These are phyloP conservation scores for Psittacula cyanocephala DNA, from an alignment of 2,113 vertebrate genomes.

Conservation along the genomic window DNA sequence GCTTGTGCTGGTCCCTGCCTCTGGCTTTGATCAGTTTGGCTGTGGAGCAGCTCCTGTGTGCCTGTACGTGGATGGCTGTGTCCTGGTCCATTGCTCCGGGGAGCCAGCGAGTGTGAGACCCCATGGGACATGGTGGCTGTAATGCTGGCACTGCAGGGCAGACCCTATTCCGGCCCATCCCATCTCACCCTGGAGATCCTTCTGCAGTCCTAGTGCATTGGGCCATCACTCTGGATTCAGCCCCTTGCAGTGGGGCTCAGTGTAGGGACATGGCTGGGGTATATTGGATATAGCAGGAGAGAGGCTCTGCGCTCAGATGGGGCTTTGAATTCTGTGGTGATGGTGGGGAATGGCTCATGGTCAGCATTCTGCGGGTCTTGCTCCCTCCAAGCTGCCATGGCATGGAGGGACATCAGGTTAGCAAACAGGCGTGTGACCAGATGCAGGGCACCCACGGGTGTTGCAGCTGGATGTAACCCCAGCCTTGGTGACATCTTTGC, in stretches of 20 bases:
- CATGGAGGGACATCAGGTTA: fast-evolving
- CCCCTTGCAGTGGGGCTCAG: fast-evolving
- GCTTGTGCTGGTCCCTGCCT: neutral
- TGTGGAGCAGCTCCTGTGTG: neutral
- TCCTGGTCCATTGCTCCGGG: fast-evolving
- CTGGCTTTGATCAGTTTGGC: fast-evolving
- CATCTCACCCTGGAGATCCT: fast-evolving
- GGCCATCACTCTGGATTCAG: neutral
- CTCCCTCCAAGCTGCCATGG: neutral
- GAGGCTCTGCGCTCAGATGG: neutral
- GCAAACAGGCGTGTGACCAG: neutral
- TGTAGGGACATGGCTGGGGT: neutral
- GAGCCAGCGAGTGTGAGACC: neutral
- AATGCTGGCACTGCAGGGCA: fast-evolving
- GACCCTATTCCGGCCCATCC: fast-evolving
- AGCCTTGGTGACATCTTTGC: neutral
- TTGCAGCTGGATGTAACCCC: neutral
- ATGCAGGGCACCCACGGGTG: fast-evolving
- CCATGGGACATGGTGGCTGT: fast-evolving
- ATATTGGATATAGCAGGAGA: fast-evolving
- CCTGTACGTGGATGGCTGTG: neutral
- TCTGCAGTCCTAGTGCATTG: fast-evolving
- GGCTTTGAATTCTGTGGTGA: neutral
- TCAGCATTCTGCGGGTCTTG: neutral
- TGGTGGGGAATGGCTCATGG: neutral